Base-by-base conservation (phyloP, 2,797 vertebrate species). In the Dallia pectoralis region DNA sequence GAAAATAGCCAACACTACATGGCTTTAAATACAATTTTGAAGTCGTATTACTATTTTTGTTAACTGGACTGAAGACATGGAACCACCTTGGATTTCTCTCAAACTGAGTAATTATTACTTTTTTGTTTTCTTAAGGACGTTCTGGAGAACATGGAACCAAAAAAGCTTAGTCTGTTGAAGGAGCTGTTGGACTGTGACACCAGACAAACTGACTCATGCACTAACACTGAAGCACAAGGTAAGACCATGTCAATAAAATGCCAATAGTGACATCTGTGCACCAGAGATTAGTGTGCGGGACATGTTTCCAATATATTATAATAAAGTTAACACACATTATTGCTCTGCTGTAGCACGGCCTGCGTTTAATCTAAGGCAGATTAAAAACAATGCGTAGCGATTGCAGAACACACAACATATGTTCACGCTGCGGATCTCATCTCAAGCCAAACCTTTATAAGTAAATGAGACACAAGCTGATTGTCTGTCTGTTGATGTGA, bases 91-190 rank as follows among this genome's bases (percentile, higher is more conserved):
- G 51, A 53, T 22, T 4, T 53, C n/a, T n/a, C n/a, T n/a, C n/a
- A n/a, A n/a, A n/a, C n/a, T n/a, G n/a, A n/a, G n/a, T n/a, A n/a
- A 19, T 51, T 51, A 51, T 14, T 51, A 51, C 18, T 51, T 76
- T 53, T 69, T 36, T 15, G 14, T 12, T 77, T 83, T 77, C 62
- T 70, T 79, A 11, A 97, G 96, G 92, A 95, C 36, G 76, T 90
- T 71, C 86, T 97, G 44, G 92, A 94, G 73, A 90, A 86, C 15
- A 82, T 94, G 85, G 92, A 93, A 64, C 48, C 77, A 1, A 89
- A 91, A 77, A 88, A 88, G 69, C 32, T 86, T 67, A 92, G 83
- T 74, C 66, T 75, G 67, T 77, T 90, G 8, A 87, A 91, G 77
- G 91, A 90, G 63, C 78, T 93, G 62, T 63, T 93, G 0, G 75